Conservation (phyloP, 2,113 vertebrate genomes). For the Neodon shergylaensis region DNA sequence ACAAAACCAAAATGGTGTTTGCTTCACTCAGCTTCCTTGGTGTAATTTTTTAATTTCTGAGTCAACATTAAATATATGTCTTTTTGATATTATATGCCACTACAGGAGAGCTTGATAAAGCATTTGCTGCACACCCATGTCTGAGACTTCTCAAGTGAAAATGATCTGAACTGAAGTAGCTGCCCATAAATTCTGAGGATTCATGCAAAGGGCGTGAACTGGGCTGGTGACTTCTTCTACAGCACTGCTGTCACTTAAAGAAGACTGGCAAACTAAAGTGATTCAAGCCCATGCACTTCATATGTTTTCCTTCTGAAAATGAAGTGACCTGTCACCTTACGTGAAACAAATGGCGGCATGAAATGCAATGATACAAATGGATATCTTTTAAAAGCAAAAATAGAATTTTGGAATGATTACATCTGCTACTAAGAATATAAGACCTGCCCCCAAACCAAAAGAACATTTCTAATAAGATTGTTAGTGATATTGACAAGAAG, state of each 20-base stretch:
- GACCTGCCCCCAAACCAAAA: not conserved
- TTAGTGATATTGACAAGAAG: not conserved
- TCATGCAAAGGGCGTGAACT: not conserved
- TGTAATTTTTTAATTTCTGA: not conserved
- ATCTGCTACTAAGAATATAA: not conserved
- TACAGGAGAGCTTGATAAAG: not conserved
- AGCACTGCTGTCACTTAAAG: not conserved
- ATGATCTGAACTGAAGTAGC: too few relatives aligned
- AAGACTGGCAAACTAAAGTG: not conserved
- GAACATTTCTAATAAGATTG: not conserved
- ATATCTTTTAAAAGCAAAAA: constrained; percentile 39
- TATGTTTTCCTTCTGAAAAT: not conserved
- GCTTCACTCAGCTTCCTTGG: not conserved
- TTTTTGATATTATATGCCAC: constrained; percentile 7
- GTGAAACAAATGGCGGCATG: constrained; percentile 35
- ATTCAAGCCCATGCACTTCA: not conserved
- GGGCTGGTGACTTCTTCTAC: not conserved
- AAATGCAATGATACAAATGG: constrained; percentile 30
- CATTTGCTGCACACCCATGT: not conserved
- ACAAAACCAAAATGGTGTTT: not conserved
- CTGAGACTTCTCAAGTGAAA: too few relatives aligned
- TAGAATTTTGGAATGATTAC: constrained; percentile 31
- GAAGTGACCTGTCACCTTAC: constrained; percentile 17
- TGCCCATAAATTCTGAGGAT: not conserved
- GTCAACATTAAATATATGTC: not conserved